Evolutionary conservation across 1,140 invertebrate genomes (phyloP).

Genomic region (Octopus bimaculoides): DNA sequence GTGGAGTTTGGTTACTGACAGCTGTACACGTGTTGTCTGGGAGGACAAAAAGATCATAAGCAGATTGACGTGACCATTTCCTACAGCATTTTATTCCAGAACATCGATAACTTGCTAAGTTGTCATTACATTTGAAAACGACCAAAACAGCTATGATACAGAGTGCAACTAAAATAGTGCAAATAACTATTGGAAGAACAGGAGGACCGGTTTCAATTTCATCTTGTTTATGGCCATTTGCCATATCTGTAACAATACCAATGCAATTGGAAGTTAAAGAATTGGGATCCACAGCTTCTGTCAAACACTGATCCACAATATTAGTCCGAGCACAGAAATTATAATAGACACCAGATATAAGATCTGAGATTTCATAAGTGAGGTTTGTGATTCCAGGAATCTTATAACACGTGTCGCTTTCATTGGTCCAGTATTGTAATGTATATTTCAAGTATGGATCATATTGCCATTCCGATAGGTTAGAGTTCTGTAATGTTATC

Average conservation of each 20-base stretch:
- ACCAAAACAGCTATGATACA: neutral
- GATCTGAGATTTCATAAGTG: slow-evolving; percentile 3
- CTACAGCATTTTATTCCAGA: neutral
- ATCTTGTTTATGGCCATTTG: neutral
- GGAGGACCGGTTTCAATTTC: neutral
- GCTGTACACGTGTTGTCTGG: neutral
- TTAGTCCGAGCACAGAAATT: slow-evolving; percentile 2
- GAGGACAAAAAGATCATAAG: slow-evolving; percentile 7
- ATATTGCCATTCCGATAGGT: neutral
- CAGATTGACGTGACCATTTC: neutral
- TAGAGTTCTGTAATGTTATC: neutral
- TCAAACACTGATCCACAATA: neutral
- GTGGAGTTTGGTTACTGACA: neutral
- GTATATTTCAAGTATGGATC: slow-evolving; percentile 6
- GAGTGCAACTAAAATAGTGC: neutral
- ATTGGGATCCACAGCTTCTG: neutral
- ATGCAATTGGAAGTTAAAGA: neutral
- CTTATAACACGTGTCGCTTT: slow-evolving; percentile 9
- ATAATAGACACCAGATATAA: neutral
- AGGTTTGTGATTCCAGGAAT: neutral
- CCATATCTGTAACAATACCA: neutral
- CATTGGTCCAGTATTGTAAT: slow-evolving; percentile 2
- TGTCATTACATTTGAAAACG: neutral
- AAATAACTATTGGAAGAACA: neutral
- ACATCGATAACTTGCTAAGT: neutral